These are phyloP conservation scores for Gnatocerus cornutus DNA, from an alignment of 2,888 invertebrate species.

Conservation along the genomic window DNA sequence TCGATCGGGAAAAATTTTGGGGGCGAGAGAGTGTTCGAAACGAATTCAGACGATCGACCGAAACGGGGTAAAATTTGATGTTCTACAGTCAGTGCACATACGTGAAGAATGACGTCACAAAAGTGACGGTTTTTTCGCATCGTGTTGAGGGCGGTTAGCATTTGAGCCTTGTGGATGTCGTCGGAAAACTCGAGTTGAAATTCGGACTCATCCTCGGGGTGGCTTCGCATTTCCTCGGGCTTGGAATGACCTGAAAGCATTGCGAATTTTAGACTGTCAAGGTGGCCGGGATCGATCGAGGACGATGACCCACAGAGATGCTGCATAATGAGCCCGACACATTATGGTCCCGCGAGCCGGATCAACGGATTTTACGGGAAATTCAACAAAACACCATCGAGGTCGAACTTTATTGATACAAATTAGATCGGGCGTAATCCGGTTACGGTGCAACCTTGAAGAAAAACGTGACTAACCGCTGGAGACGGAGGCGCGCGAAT, in stretches of 20 bases:
- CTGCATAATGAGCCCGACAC: neutral
- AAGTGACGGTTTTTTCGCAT: slow-evolving; percentile 89
- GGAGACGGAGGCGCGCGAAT: too few species aligned
- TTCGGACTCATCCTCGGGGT: slow-evolving; percentile 62
- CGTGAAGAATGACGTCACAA: slow-evolving; percentile 89
- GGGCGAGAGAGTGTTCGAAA: slow-evolving; percentile 22
- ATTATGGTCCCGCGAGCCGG: too few species aligned
- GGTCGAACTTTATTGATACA: too few species aligned
- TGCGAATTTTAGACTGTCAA: neutral
- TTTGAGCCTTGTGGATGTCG: slow-evolving; percentile 75
- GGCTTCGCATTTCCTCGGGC: slow-evolving; percentile 44
- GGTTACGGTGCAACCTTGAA: too few species aligned
- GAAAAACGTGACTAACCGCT: too few species aligned
- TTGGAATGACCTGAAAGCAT: slow-evolving; percentile 37
- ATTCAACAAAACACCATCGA: too few species aligned
- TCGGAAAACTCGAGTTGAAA: slow-evolving; percentile 74
- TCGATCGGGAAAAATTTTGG: slow-evolving; percentile 51
- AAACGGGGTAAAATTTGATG: slow-evolving; percentile 61
- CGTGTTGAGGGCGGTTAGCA: slow-evolving; percentile 81
- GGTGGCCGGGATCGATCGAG: slow-evolving; percentile 22
- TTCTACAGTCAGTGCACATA: slow-evolving; percentile 73
- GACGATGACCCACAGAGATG: slow-evolving; percentile 24
- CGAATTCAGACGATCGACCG: slow-evolving; percentile 54
- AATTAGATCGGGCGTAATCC: too few species aligned
- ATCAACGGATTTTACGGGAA: too few species aligned